Conservation (phyloP, 2,888 invertebrate species). For the Euspilapteryx auroguttella region DNA sequence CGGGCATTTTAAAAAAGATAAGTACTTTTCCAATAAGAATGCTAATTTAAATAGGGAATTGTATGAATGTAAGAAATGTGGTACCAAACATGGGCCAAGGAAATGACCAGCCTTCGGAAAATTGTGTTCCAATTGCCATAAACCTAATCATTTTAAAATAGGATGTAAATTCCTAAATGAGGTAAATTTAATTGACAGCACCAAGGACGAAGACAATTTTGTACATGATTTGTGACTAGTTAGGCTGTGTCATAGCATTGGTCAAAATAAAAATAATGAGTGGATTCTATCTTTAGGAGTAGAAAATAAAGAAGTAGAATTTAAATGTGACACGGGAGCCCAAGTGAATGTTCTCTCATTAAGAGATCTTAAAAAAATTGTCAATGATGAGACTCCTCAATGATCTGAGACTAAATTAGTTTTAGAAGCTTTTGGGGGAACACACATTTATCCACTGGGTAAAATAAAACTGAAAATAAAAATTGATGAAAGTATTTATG, state of each 20-base stretch:
- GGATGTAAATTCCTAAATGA: not conserved
- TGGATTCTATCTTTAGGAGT: too few species aligned
- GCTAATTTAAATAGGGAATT: not conserved
- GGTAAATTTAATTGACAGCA: not conserved
- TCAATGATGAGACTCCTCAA: not conserved
- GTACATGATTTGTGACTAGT: too few species aligned
- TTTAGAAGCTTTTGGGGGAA: too few species aligned
- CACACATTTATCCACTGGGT: too few species aligned
- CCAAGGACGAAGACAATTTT: not conserved
- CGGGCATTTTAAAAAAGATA: not conserved
- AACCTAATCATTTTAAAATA: not conserved
- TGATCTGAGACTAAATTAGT: not conserved
- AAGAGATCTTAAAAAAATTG: not conserved
- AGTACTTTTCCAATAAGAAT: too few species aligned
- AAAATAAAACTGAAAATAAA: not conserved
- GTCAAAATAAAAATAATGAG: too few species aligned
- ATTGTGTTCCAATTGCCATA: not conserved
- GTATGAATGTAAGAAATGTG: not conserved
- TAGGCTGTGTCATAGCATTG: too few species aligned
- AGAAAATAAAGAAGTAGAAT: too few species aligned
- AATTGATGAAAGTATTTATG: slow-evolving; percentile 1
- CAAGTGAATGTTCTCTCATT: not conserved
- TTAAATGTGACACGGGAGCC: not conserved
- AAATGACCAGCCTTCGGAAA: not conserved
- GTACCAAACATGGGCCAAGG: not conserved